Conservation (phyloP, 2,888 invertebrate species). For the Panopea generosa region DNA sequence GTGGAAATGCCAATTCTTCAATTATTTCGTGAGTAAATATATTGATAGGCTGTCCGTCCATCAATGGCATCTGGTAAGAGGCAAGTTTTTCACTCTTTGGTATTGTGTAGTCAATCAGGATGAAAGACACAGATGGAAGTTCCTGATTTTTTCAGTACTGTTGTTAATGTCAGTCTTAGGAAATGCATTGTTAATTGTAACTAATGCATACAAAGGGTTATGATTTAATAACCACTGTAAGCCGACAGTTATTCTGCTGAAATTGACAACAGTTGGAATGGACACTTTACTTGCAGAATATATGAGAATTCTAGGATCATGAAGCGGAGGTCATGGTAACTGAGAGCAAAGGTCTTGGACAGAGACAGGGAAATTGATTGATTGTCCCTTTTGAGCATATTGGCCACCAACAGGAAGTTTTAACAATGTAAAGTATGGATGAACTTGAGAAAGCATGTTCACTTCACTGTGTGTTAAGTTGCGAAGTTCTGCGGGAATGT, state of each 20-base stretch:
- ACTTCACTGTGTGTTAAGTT: not conserved
- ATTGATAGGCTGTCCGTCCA: conserved; percentile 27
- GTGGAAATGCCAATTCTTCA: conserved; percentile 43
- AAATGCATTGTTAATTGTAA: too few species aligned
- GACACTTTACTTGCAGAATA: not conserved
- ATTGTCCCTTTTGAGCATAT: conserved; percentile 33
- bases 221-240: too few species aligned
- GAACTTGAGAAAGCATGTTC: conserved; percentile 12
- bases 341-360: conserved; percentile 12
- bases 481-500: not conserved
- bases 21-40: conserved; percentile 16
- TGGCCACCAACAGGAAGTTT: conserved; percentile 34
- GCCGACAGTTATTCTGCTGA: too few species aligned
- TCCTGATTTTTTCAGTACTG: too few species aligned
- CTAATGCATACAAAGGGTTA: too few species aligned
- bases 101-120: conserved; percentile 27
- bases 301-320: not conserved
- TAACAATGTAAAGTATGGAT: conserved; percentile 32
- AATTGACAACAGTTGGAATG: not conserved
- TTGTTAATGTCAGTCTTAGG: too few species aligned
- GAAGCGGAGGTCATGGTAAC: not conserved
- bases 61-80: conserved; percentile 18
- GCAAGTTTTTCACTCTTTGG: conserved; percentile 2
- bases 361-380: conserved; percentile 33
- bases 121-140: conserved; percentile 7